These are phyloP conservation scores for Odontamblyopus rebecca DNA, from an alignment of 2,797 vertebrate species.

Conservation along the genomic window DNA sequence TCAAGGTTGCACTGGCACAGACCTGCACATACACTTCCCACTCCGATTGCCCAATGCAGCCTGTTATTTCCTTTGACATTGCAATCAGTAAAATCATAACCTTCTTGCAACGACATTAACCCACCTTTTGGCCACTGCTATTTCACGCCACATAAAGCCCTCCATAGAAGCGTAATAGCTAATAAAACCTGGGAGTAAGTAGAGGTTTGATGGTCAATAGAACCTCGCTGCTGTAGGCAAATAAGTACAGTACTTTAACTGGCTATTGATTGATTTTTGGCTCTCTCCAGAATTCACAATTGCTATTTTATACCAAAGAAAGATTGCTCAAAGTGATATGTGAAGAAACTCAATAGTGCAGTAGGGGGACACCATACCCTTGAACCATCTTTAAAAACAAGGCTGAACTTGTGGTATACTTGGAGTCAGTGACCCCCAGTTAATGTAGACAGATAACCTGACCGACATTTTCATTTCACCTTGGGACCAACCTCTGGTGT, in stretches of 20 bases:
- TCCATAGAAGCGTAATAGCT: conserved; percentile 5
- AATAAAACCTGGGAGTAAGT: conserved; percentile 11
- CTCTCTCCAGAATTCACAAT: conserved; percentile 18
- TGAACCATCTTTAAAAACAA: conserved; percentile 31
- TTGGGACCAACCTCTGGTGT: conserved; percentile 28
- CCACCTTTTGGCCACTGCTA: conserved; percentile 18
- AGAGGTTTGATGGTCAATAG: conserved; percentile 27
- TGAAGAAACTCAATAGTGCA: conserved; percentile 8
- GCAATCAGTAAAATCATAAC: conserved; percentile 12
- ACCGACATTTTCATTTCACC: conserved; percentile 42
- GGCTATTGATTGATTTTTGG: conserved; percentile 40
- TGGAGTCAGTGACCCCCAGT: conserved; percentile 31
- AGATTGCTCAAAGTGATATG: conserved; percentile 16
- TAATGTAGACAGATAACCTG: conserved; percentile 20
- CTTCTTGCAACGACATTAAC: neutral
- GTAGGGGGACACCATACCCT: conserved; percentile 10
- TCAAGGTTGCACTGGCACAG: conserved; percentile 3
- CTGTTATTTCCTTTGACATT: conserved; percentile 9
- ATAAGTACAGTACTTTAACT: conserved; percentile 33
- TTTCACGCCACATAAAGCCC: conserved; percentile 31
- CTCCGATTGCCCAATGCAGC: neutral
- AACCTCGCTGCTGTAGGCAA: conserved; percentile 36
- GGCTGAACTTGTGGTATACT: conserved; percentile 25
- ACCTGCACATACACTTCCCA: neutral
- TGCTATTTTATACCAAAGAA: conserved; percentile 14